These are phyloP conservation scores for Apamea monoglypha DNA, from an alignment of 2,888 invertebrate species.

Conservation along the genomic window DNA sequence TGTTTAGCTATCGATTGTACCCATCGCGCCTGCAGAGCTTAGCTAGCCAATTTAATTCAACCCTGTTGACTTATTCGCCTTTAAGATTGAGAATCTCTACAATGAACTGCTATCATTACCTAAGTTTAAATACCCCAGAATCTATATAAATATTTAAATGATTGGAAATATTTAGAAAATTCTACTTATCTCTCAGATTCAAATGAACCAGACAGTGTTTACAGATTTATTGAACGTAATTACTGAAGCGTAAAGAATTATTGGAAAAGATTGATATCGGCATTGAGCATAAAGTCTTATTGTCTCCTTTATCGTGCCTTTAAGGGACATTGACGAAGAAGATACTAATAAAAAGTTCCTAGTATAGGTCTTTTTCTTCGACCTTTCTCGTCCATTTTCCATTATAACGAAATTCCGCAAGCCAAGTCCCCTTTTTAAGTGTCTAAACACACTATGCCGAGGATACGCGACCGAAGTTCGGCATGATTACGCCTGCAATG, in stretches of 20 bases:
- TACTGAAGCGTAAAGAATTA: conserved; percentile 36
- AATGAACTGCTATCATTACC: neutral
- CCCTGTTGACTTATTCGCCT: neutral
- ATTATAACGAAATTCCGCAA: conserved; percentile 49
- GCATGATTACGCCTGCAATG: too few relatives aligned
- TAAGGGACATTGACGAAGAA: conserved; percentile 14
- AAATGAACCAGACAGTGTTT: conserved; percentile 10
- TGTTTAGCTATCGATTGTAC: neutral
- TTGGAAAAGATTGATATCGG: conserved; percentile 21
- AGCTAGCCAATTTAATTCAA: neutral
- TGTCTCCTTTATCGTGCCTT: conserved; percentile 25
- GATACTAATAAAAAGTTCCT: conserved; percentile 39
- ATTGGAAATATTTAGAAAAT: neutral
- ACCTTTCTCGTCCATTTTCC: conserved; percentile 43
- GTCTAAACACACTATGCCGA: too few relatives aligned
- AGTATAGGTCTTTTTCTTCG: conserved; percentile 29
- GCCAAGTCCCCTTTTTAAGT: conserved; percentile 27
- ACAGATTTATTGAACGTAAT: conserved; percentile 36
- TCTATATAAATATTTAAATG: neutral
- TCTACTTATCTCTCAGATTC: neutral
- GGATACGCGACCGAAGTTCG: too few relatives aligned
- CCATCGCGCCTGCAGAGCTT: neutral
- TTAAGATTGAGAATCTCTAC: neutral
- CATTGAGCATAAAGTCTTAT: conserved; percentile 34
- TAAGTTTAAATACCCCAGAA: neutral